Evolutionary conservation across 2,113 vertebrate genomes (phyloP).

Genomic region (Phrynosoma platyrhinos): DNA sequence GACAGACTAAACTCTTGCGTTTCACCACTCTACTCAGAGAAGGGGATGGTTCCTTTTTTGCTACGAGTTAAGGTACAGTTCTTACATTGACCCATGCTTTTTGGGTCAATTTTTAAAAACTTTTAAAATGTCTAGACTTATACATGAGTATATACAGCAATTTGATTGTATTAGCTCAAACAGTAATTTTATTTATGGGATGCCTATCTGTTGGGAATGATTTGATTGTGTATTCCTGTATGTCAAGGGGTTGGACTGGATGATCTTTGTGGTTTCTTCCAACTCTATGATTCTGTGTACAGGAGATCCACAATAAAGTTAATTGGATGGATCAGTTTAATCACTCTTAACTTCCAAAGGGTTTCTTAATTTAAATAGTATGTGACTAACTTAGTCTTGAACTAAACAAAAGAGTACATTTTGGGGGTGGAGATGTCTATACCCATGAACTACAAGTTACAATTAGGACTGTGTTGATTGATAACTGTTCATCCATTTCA

Average conservation of each 20-base stretch:
- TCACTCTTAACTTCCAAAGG: background rate
- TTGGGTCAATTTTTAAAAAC: no score
- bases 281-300: no score
- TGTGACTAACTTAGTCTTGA: background rate
- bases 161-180: background rate
- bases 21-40: no score
- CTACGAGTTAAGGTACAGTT: no score
- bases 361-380: no score
- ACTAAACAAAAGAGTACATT: background rate
- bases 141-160: no score
- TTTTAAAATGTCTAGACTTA: no score
- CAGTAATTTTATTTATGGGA: background rate
- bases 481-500: background rate
- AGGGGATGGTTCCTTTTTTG: no score
- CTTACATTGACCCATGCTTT: no score
- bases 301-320: background rate
- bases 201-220: background rate
- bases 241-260: no score
- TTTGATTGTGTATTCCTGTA: background rate
- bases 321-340: background rate
- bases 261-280: no score
- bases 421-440: background rate
- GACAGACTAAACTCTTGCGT: no score
- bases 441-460: background rate
- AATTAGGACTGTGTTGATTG: background rate